Evolutionary conservation across 2,113 vertebrate species (phyloP), one percentile per base, ranked within the genome.

Genomic region (Leuciscus idus): DNA sequence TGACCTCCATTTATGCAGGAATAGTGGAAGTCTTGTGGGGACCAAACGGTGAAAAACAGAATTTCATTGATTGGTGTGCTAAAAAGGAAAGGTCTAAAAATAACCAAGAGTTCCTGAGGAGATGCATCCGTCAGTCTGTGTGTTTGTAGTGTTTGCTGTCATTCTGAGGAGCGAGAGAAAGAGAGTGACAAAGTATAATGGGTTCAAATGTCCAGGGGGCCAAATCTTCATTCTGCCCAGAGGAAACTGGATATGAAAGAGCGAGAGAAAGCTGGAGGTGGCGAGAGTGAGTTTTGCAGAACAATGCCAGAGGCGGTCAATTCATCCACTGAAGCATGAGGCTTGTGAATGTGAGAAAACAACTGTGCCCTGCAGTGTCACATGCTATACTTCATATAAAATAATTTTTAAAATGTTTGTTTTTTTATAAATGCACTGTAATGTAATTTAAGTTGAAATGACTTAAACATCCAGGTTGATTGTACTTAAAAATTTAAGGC

Each of bases 1-100:
- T 82, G 80, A 82, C 80, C 80, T 82, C 80, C 46, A 68, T 82
- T 68, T 82, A 70, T 5, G 17, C 48, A 8, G 19, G 28, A 52
- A 82, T 82, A 50, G 79, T 66, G 26, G 62, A 70, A 70, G 80
- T 82, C 80, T 82, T 52, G 43, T 82, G 80, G 62, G 80, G 80
- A 82, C 80, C 30, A 70, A 82, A 70, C 43, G 2, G 80, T 70
- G 28, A 52, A 70, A 82, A 66, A 81, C 79, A 70, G 81, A 82
- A 52, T 82, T 68, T 70, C 81, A 82, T 82, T 82, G 81, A 82
- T 70, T 82, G 81, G 62, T 36, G 10, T 10, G 19, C 64, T 82
- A 82, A 82, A 82, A 52, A 30, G 81, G 81, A 82, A 50, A 55
- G 26, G 26, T 48, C 79, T 66, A 66, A 81, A 66, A 81, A 81